These are phyloP conservation scores for Tinea trinotella DNA, from an alignment of 2,888 invertebrate genomes.

Conservation along the genomic window DNA sequence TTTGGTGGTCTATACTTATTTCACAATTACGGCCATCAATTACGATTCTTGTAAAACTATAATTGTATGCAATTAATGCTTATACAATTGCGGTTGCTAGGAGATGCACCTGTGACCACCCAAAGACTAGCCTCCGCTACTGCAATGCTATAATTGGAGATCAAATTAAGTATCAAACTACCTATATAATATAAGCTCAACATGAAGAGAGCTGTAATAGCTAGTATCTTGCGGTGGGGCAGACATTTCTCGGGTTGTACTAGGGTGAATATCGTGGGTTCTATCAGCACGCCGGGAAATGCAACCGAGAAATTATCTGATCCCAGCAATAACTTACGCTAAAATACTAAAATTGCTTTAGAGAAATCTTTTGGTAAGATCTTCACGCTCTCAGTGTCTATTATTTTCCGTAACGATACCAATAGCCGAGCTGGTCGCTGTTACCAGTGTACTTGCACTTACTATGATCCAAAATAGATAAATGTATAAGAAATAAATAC, in stretches of 20 bases:
- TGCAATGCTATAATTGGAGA: background rate
- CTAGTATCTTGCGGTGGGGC: background rate
- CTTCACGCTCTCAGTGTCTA: conserved; percentile 64
- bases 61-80: conserved; percentile 3
- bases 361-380: conserved; percentile 61
- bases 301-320: conserved; percentile 60
- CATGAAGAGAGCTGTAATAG: conserved; percentile 6
- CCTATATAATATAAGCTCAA: background rate
- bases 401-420: conserved; percentile 67
- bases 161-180: background rate
- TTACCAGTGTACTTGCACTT: conserved; percentile 8
- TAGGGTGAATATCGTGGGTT: conserved; percentile 39
- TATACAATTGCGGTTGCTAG: background rate
- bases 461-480: too few species aligned
- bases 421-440: conserved; percentile 54
- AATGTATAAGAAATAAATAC: too few species aligned
- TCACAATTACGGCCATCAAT: conserved; percentile 7
- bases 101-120: conserved; percentile 8
- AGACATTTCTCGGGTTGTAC: conserved; percentile 18
- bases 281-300: conserved; percentile 56
- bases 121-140: conserved; percentile 7
- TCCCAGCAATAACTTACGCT: conserved; percentile 63
- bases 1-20: background rate
- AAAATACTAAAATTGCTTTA: conserved; percentile 67
- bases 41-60: background rate